A percentile compares a stretch with the other conserved stretches of the same genome.
phyloP scores from a whole-genome alignment of 2,888 invertebrate species.

The Fabriciana adippe region DNA sequence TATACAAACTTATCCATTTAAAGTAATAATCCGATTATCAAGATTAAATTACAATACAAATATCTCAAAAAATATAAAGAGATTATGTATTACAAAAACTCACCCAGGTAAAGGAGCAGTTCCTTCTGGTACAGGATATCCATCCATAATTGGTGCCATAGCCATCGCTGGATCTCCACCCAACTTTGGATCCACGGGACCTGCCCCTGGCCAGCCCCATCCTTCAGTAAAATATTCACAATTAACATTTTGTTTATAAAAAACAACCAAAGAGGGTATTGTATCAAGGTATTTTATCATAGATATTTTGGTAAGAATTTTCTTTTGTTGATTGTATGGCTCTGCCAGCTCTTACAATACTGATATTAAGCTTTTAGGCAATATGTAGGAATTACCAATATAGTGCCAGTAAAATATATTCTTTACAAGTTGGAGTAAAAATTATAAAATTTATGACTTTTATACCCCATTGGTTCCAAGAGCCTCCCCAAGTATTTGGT shows the following conservation, averaged over 20 bases:
- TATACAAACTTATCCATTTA: too few relatives aligned
- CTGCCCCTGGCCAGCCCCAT: slow-evolving; percentile 70
- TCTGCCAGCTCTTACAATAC: too few relatives aligned
- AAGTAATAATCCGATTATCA: too few relatives aligned
- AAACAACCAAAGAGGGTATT: background rate
- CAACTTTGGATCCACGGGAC: slow-evolving; percentile 63
- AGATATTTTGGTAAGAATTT: too few relatives aligned
- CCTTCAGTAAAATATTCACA: slow-evolving; percentile 45
- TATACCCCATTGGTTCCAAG: slow-evolving; percentile 78
- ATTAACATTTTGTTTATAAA: background rate
- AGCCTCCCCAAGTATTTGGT: slow-evolving; percentile 67
- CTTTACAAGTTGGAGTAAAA: too few relatives aligned
- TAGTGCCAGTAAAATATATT: too few relatives aligned
- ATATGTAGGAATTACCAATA: too few relatives aligned
- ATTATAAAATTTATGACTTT: slow-evolving; percentile 3
- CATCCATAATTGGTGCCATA: slow-evolving; percentile 65
- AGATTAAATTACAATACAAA: too few relatives aligned
- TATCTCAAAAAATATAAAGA: background rate
- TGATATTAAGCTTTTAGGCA: too few relatives aligned
- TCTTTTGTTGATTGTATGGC: too few relatives aligned
- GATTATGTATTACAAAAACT: slow-evolving; percentile 35
- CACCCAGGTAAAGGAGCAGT: slow-evolving; percentile 65
- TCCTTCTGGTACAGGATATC: slow-evolving; percentile 58
- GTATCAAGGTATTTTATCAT: too few relatives aligned
- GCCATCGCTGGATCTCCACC: slow-evolving; percentile 57